These are phyloP conservation scores for Microtus richardsoni DNA, from an alignment of 2,113 vertebrate species.

Conservation along the genomic window DNA sequence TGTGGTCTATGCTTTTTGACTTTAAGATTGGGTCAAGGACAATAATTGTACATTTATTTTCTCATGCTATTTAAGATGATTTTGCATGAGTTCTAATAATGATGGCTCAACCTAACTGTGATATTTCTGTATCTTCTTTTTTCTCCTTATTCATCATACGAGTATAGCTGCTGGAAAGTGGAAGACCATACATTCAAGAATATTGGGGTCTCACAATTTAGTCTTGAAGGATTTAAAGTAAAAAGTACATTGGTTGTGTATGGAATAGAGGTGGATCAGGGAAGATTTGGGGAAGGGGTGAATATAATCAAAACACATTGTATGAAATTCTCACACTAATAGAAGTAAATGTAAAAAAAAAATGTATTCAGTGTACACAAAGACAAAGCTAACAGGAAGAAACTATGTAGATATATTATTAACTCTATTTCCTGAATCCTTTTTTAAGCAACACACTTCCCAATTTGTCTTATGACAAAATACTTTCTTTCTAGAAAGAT, in stretches of 20 bases:
- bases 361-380: background rate
- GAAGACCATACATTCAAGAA: background rate
- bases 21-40: background rate
- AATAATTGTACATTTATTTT: background rate
- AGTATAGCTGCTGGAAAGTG: background rate
- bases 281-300: background rate
- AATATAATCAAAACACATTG: background rate
- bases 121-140: background rate
- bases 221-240: background rate
- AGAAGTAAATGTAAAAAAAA: background rate
- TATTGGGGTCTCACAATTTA: background rate
- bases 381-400: background rate
- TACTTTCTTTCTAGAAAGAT: background rate
- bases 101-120: background rate
- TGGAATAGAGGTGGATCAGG: background rate
- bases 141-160: background rate
- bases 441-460: background rate
- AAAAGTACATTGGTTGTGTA: background rate
- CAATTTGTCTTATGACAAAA: slow-evolving; percentile 17
- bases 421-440: background rate
- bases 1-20: background rate
- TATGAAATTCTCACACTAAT: background rate
- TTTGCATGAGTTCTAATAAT: background rate
- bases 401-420: background rate
- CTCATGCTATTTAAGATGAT: background rate